Conservation (phyloP, 2,797 vertebrate species). For the Galagoides demidoff region DNA sequence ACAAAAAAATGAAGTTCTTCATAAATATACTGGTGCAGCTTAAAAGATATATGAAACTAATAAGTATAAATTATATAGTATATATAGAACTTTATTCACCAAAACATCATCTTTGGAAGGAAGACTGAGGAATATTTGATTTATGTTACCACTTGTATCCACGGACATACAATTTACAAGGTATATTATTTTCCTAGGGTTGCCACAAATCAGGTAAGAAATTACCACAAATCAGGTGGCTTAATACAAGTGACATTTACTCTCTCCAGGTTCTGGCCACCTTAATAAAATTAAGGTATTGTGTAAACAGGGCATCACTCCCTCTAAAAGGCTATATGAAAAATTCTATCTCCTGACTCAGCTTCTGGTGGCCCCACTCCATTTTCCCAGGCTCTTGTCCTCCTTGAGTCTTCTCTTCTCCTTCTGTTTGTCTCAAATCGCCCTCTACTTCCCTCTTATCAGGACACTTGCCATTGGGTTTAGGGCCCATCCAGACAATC, state of each 20-base stretch:
- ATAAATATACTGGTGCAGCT: not conserved
- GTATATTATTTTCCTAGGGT: not conserved
- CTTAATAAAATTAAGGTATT: not conserved
- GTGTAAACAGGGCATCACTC: not conserved
- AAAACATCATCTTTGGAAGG: not conserved
- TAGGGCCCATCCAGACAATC: not conserved
- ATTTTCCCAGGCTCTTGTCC: not conserved
- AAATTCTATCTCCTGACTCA: not conserved
- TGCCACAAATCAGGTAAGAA: not conserved
- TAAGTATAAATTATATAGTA: not conserved
- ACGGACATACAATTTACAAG: not conserved
- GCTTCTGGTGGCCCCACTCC: not conserved
- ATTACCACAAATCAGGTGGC: not conserved
- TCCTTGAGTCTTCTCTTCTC: not conserved
- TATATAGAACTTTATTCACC: not conserved
- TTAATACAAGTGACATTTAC: not conserved
- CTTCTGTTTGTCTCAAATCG: not conserved
- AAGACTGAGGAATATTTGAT: not conserved
- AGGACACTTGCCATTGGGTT: not conserved
- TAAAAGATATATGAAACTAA: not conserved
- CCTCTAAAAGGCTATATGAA: not conserved
- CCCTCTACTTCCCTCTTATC: not conserved
- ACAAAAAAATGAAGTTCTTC: not conserved
- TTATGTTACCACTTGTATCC: not conserved
- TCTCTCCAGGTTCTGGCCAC: not conserved